A percentile compares a stretch with the other conserved stretches of the same genome.
Evolutionary conservation across 1,140 invertebrate genomes (phyloP).

Genomic region (Scaptomyza pallida): DNA sequence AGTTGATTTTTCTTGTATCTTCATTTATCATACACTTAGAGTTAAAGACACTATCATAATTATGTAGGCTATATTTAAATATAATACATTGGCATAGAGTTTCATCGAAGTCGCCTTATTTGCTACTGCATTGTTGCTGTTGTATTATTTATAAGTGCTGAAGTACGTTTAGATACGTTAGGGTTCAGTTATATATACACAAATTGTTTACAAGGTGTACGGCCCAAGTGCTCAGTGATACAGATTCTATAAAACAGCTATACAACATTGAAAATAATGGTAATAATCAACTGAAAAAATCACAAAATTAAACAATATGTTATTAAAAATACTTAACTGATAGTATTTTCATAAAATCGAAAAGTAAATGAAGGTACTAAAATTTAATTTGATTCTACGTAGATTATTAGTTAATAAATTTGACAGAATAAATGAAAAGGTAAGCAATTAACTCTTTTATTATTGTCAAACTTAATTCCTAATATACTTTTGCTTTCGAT

Average conservation of each 20-base stretch:
- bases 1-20: constrained; percentile 3
- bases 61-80: not conserved
- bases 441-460: too few species aligned
- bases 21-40: not conserved
- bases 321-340: too few species aligned
- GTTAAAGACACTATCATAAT: not conserved
- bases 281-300: not conserved
- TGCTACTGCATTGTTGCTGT: not conserved
- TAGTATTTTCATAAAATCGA: too few species aligned
- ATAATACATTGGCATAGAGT: not conserved
- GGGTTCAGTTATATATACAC: too few species aligned
- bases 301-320: not conserved
- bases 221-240: not conserved
- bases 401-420: too few species aligned
- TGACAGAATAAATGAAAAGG: too few species aligned
- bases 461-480: too few species aligned
- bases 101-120: not conserved
- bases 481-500: too few species aligned
- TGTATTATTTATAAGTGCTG: not conserved
- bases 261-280: not conserved
- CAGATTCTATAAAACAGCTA: not conserved
- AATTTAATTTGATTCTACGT: too few species aligned
- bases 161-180: too few species aligned
- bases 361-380: too few species aligned
- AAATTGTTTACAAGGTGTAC: not conserved